A percentile compares a stretch with the other conserved stretches of the same genome.
Conservation (phyloP, 2,888 invertebrate genomes). For the Patella pellucida region DNA sequence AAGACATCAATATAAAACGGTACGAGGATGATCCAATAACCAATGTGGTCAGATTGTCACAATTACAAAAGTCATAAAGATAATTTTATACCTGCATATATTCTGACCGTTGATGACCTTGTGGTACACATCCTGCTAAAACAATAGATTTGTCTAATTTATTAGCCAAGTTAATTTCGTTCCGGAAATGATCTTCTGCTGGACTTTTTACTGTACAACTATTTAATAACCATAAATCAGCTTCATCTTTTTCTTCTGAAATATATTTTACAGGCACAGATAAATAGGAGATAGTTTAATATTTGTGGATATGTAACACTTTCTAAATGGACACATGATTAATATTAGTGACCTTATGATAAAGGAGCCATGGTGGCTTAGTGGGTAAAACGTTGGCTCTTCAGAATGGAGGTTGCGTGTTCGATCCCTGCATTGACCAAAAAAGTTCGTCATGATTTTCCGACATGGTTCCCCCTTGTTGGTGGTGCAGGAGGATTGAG, state of each 20-base stretch:
- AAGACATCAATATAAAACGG: too few relatives aligned
- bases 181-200: slow-evolving; percentile 94
- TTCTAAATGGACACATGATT: neutral
- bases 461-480: too few relatives aligned
- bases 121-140: slow-evolving; percentile 97
- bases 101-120: slow-evolving; percentile 77
- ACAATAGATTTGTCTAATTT: slow-evolving; percentile 86
- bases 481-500: too few relatives aligned
- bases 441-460: too few relatives aligned
- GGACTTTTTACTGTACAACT: slow-evolving; percentile 99
- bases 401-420: too few relatives aligned
- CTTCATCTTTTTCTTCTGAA: slow-evolving; percentile 81
- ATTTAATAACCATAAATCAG: slow-evolving; percentile 95
- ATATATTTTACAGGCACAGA: neutral
- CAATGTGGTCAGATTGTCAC: too few relatives aligned
- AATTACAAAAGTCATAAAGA: too few relatives aligned
- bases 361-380: too few relatives aligned
- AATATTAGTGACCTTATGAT: neutral
- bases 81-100: slow-evolving; percentile 65
- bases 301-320: neutral
- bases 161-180: slow-evolving; percentile 80
- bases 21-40: too few relatives aligned
- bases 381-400: too few relatives aligned
- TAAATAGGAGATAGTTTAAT: slow-evolving; percentile 33
- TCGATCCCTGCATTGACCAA: too few relatives aligned